phyloP scores from a whole-genome alignment of 92 coral and sea anemone species.

The Palythoa grandis region DNA sequence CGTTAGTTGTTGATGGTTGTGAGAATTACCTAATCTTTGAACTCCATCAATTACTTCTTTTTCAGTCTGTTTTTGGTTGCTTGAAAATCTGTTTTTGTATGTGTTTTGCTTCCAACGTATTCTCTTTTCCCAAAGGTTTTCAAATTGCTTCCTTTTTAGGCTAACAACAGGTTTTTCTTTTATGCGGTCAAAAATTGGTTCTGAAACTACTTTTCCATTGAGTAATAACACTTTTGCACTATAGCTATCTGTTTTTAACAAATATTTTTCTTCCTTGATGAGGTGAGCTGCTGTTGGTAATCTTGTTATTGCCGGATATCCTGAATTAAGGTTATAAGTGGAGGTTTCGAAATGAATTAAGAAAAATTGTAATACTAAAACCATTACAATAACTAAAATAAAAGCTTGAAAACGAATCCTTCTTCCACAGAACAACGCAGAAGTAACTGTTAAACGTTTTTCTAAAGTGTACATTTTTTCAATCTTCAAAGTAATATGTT shows the following conservation, averaged over 20 bases:
- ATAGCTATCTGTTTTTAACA: not conserved
- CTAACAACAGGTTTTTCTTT: not conserved
- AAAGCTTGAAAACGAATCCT: not conserved
- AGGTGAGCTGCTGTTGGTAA: too few relatives aligned
- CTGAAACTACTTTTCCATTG: not conserved
- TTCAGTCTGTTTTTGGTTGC: not conserved
- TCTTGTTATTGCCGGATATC: not conserved
- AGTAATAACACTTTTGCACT: not conserved
- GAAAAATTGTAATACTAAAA: not conserved
- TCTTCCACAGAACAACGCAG: not conserved
- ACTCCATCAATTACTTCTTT: not conserved
- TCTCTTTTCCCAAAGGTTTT: not conserved
- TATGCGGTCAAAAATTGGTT: not conserved
- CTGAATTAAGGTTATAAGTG: not conserved
- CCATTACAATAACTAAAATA: not conserved
- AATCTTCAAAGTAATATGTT: not conserved
- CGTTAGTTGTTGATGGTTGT: not conserved
- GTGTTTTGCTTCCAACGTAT: not conserved
- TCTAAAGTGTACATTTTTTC: not conserved
- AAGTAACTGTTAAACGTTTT: not conserved
- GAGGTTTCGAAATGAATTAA: constrained; percentile 1
- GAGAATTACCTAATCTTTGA: not conserved
- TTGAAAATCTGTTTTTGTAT: not conserved
- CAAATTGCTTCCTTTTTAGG: not conserved
- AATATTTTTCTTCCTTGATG: not conserved